Evolutionary conservation across 53 echinoderm and acorn worm species (phyloP).

Genomic region (Holothuria scabra): DNA sequence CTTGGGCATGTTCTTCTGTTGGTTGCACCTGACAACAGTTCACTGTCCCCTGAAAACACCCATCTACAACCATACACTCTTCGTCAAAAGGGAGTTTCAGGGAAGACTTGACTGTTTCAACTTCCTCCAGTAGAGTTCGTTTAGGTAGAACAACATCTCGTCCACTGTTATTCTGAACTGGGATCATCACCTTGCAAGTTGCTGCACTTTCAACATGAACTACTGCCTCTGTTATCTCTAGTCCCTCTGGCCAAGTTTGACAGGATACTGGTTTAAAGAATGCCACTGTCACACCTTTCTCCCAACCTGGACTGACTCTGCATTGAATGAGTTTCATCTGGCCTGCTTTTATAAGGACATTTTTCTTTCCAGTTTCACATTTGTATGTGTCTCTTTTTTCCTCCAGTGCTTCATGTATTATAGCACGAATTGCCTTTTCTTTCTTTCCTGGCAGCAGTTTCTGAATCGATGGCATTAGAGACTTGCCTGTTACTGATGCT

Average conservation of each 20-base stretch:
- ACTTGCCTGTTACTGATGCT: background rate
- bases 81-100: background rate
- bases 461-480: background rate
- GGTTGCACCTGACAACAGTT: too few relatives aligned
- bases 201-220: conserved; percentile 16
- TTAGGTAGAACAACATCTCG: conserved; percentile 26
- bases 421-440: background rate
- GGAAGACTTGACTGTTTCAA: conserved; percentile 3
- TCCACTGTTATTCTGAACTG: conserved; percentile 34
- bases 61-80: background rate
- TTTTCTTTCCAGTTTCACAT: conserved; percentile 16
- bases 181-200: conserved; percentile 21
- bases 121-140: conserved; percentile 37
- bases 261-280: conserved; percentile 45
- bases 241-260: conserved; percentile 21
- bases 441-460: conserved; percentile 1
- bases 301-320: background rate
- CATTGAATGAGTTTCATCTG: conserved; percentile 11
- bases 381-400: background rate
- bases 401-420: background rate
- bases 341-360: conserved; percentile 14
- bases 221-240: conserved; percentile 13
- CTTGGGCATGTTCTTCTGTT: too few relatives aligned
- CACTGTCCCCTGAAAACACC: too few relatives aligned
- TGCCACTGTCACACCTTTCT: background rate